Percentiles rank a stretch among this genome's conserved stretches.
Evolutionary conservation across 2,888 invertebrate genomes (phyloP).

Genomic region (Tachystola acroxantha): DNA sequence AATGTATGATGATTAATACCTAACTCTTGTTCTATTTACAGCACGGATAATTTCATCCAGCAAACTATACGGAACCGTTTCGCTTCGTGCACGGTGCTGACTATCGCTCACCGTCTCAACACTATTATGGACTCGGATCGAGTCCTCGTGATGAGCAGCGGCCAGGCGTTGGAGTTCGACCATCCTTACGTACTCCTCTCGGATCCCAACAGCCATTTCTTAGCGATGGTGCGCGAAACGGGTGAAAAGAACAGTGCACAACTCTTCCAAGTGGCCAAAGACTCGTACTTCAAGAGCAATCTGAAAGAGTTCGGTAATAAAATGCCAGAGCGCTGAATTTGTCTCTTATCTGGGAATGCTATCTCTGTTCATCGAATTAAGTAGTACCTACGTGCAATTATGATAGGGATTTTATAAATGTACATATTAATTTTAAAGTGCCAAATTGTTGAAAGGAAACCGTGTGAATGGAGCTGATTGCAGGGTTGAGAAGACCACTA

Average conservation of each 20-base stretch:
- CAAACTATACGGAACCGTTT: conserved; percentile 88
- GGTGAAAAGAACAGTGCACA: conserved; percentile 66
- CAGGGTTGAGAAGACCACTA: too few species aligned
- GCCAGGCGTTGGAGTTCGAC: conserved; percentile 84
- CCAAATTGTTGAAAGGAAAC: too few species aligned
- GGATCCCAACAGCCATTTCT: conserved; percentile 77
- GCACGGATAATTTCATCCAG: conserved; percentile 87
- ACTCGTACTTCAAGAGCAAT: conserved; percentile 40
- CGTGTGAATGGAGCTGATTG: too few species aligned
- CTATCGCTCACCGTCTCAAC: conserved; percentile 93
- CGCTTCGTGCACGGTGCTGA: conserved; percentile 88
- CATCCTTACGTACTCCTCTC: conserved; percentile 80
- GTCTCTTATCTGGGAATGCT: not conserved
- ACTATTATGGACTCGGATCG: conserved; percentile 95
- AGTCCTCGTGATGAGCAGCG: conserved; percentile 91
- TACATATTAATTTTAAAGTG: not conserved
- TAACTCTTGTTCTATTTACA: conserved; percentile 25
- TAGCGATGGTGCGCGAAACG: conserved; percentile 83
- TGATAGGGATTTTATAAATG: not conserved
- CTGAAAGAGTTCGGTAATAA: conserved; percentile 15
- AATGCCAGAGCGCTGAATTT: not conserved
- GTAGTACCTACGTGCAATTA: not conserved
- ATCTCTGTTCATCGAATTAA: not conserved
- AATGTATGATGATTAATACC: not conserved
- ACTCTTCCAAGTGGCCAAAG: conserved; percentile 52